Percentiles rank a stretch among this genome's conserved stretches.
Conservation (phyloP, 2,888 invertebrate genomes). For the Dromius quadrimaculatus region DNA sequence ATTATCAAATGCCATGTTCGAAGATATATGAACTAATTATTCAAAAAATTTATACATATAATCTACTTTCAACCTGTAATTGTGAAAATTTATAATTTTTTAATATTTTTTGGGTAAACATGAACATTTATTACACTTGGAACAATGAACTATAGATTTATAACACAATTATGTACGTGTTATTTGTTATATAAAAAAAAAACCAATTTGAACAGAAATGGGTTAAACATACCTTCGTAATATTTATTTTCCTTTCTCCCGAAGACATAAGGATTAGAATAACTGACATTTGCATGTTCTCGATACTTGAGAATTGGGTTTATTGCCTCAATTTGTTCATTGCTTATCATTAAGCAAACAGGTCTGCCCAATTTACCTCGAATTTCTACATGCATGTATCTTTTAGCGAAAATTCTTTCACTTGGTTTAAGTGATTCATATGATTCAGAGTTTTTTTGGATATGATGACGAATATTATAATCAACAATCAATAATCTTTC, state of each 20-base stretch:
- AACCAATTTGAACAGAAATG: too few relatives aligned
- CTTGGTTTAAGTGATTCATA: neutral
- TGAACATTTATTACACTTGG: neutral
- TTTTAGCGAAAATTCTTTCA: neutral
- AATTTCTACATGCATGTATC: constrained; percentile 9
- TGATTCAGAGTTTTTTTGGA: constrained; percentile 5
- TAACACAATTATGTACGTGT: too few relatives aligned
- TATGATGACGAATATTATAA: constrained; percentile 3
- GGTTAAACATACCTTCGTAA: neutral
- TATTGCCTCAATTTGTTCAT: neutral
- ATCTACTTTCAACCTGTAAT: neutral
- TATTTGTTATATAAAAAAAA: too few relatives aligned
- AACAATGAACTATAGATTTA: neutral
- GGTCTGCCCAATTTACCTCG: constrained; percentile 7
- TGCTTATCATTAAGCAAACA: constrained; percentile 1
- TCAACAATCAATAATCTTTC: constrained; percentile 4
- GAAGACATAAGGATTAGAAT: constrained; percentile 13
- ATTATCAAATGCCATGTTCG: too few relatives aligned
- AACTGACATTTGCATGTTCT: neutral
- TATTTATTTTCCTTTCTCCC: constrained; percentile 2
- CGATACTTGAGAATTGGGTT: constrained; percentile 1
- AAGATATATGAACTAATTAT: too few relatives aligned
- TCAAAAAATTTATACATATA: neutral
- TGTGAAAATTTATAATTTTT: neutral
- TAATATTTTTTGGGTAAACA: neutral